Conservation (phyloP, 2,888 invertebrate species). For the Chrysotoxum bicinctum region DNA sequence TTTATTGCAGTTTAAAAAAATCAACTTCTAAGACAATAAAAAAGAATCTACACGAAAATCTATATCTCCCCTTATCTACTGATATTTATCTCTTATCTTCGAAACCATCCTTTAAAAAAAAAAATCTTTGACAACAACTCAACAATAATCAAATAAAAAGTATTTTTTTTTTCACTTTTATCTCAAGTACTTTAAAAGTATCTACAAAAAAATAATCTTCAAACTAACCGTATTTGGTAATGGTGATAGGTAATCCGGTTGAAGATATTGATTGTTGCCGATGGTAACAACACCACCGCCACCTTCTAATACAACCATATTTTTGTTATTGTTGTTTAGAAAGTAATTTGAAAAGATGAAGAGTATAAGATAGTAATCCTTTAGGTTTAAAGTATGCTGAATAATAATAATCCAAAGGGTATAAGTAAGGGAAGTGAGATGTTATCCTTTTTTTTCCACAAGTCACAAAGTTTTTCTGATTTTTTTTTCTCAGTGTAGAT, state of each 20-base stretch:
- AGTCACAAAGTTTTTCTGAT: conserved; percentile 17
- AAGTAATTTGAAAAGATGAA: conserved; percentile 38
- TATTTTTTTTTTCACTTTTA: background rate
- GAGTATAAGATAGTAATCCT: conserved; percentile 54
- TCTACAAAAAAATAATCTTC: conserved; percentile 15
- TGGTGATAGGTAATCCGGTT: conserved; percentile 97
- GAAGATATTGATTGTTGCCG: conserved; percentile 95
- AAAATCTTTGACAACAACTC: background rate
- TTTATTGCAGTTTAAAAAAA: too few relatives aligned
- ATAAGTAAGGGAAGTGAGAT: background rate
- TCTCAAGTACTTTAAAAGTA: conserved; percentile 8
- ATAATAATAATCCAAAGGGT: conserved; percentile 55
- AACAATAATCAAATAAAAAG: background rate
- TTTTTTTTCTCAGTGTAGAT: conserved; percentile 12
- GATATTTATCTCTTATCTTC: background rate
- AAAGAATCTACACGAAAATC: background rate
- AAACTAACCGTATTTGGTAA: conserved; percentile 95
- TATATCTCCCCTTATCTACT: background rate
- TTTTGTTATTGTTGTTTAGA: conserved; percentile 51
- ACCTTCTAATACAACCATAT: conserved; percentile 95
- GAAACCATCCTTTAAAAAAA: background rate
- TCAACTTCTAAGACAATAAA: too few relatives aligned
- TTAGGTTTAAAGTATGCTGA: conserved; percentile 8
- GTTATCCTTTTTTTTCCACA: conserved; percentile 52
- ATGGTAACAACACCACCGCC: conserved; percentile 94